These are phyloP conservation scores for Epizoanthus fatuus DNA, from an alignment of 92 coral and sea anemone species.

Conservation along the genomic window DNA sequence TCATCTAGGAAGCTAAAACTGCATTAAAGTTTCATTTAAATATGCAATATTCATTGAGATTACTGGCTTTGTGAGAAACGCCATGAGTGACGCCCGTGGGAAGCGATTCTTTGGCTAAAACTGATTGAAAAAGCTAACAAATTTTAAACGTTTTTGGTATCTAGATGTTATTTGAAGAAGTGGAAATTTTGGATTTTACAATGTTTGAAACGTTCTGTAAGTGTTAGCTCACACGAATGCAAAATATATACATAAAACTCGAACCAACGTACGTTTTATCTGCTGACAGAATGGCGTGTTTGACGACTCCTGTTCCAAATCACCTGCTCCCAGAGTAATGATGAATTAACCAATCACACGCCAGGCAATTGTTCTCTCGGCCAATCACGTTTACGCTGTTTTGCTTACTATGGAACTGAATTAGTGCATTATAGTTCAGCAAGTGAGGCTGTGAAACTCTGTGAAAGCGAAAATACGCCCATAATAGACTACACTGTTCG, in stretches of 20 bases:
- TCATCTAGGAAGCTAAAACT: neutral
- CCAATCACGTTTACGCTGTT: conserved; percentile 13
- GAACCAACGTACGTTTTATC: neutral
- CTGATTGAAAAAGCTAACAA: neutral
- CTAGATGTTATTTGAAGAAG: no score
- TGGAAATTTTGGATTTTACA: no score
- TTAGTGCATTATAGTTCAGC: neutral
- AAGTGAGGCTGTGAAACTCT: conserved; percentile 1
- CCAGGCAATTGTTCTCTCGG: conserved; percentile 10
- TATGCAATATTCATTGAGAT: neutral
- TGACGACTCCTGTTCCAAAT: neutral
- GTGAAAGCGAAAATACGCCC: neutral
- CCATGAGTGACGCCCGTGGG: neutral
- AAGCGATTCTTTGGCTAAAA: neutral
- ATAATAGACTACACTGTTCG: neutral
- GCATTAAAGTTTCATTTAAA: conserved; percentile 9
- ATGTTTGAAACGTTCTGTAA: no score
- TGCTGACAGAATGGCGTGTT: neutral
- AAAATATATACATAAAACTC: no score
- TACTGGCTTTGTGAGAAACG: neutral
- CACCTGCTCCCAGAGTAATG: conserved; percentile 20
- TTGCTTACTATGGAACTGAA: neutral
- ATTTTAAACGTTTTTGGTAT: no score
- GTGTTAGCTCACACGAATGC: no score
- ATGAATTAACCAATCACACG: conserved; percentile 10